These are phyloP conservation scores for Salminus brasiliensis DNA, from an alignment of 2,113 vertebrate species.

Conservation along the genomic window DNA sequence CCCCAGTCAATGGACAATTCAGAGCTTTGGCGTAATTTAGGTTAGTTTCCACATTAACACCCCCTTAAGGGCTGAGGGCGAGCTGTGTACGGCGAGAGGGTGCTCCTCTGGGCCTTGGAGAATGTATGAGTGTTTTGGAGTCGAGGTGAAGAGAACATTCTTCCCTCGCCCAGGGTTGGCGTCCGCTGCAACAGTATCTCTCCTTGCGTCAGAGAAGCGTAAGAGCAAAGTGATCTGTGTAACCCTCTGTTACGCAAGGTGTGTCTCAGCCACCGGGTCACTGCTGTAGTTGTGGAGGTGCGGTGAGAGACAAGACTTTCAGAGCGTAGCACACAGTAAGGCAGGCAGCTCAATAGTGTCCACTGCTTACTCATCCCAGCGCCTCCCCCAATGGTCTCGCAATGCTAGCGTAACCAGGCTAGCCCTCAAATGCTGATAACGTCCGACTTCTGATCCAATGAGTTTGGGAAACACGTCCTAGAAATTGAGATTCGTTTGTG, in stretches of 20 bases:
- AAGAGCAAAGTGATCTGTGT: conserved; percentile 2
- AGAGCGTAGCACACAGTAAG: background rate
- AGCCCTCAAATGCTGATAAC: too few relatives aligned
- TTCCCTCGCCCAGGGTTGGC: background rate
- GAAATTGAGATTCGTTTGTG: too few relatives aligned
- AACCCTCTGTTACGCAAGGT: background rate
- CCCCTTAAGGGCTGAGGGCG: background rate
- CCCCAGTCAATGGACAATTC: conserved; percentile 35
- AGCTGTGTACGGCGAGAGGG: background rate
- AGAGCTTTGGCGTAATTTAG: conserved; percentile 30
- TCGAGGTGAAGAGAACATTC: background rate
- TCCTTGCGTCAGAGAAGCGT: conserved; percentile 15
- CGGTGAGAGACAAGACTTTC: background rate
- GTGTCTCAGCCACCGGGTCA: background rate
- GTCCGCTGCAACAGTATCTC: background rate
- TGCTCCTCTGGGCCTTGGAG: background rate
- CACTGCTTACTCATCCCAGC: background rate
- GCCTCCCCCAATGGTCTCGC: background rate
- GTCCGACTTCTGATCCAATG: too few relatives aligned
- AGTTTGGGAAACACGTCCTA: too few relatives aligned
- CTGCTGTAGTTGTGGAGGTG: background rate
- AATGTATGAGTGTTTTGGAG: conserved; percentile 14
- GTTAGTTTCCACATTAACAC: conserved; percentile 48
- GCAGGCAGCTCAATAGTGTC: background rate
- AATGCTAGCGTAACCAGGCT: background rate